These are phyloP conservation scores for Ochropacha duplaris DNA, from an alignment of 2,888 invertebrate genomes.

Conservation along the genomic window DNA sequence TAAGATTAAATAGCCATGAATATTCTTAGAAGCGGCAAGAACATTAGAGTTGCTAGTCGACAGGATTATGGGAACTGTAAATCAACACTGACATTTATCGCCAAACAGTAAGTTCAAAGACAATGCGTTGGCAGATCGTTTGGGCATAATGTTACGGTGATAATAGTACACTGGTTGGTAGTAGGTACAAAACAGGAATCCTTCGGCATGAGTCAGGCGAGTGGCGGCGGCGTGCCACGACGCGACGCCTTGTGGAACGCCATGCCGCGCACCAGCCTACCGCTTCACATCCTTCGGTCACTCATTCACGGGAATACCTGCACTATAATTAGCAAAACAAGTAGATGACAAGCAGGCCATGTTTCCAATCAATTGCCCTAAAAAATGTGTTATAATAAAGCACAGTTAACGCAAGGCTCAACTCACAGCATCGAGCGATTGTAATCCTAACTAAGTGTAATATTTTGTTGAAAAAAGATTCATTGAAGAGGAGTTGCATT, in stretches of 20 bases:
- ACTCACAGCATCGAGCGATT: no score
- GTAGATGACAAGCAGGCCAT: no score
- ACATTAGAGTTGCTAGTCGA: conserved; percentile 35
- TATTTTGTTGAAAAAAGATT: no score
- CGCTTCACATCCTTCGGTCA: not conserved
- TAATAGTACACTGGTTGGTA: conserved; percentile 49
- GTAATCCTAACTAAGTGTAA: no score
- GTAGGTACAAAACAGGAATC: conserved; percentile 66
- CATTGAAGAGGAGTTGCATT: no score
- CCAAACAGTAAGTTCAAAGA: conserved; percentile 74
- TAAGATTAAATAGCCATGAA: conserved; percentile 19
- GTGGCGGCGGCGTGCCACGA: conserved; percentile 41
- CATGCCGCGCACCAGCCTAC: conserved; percentile 1
- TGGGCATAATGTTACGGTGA: conserved; percentile 70
- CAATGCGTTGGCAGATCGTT: conserved; percentile 79
- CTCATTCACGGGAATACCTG: no score
- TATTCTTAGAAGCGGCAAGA: conserved; percentile 23
- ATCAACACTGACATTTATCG: conserved; percentile 71
- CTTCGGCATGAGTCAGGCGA: conserved; percentile 69
- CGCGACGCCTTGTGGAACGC: conserved; percentile 28
- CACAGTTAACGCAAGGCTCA: no score
- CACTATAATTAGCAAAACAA: no score
- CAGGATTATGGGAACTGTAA: conserved; percentile 53
- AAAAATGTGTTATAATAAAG: no score
- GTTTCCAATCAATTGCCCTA: no score